Evolutionary conservation across 1,140 invertebrate genomes (phyloP), one percentile per base, ranked within the genome.

Genomic region (Drosophila gunungcola): DNA sequence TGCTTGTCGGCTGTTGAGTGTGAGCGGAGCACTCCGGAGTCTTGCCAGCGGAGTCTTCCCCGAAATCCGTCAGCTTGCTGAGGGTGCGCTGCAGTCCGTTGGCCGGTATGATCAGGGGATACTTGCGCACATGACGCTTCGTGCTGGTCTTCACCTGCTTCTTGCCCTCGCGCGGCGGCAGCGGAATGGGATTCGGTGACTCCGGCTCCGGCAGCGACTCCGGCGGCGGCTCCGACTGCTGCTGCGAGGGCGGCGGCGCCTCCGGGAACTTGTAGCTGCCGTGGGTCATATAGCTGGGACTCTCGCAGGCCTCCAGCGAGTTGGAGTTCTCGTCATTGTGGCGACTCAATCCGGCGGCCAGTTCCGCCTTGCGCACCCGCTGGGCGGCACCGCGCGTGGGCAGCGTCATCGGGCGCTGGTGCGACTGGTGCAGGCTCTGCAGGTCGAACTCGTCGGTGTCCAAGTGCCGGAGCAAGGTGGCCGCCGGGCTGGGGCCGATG

Each of bases 101-200:
- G 34, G 94, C 94, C 12, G 96, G 96, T 74, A 97, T 96, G 41
- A 97, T 95, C n/a, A 98, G 92, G 0, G 97, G 97, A 94, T 98
- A 96, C 91, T 97, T 98, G 45, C 97, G 93, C 56, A 97, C 96
- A 92, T 97, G 97, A 34, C 97, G 93, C 2, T 96, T 95, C 5
- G 93, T 94, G 64, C 94, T 94, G 2, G 94, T 94, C 58, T 94
- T 94, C 11, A 95, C 91, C 6, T 94, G 94, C 80, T 96, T 96
- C 29, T 95, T 95, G 49, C 96, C 94, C 83, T 98, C 96, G 74
- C 97, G 93, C 0, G 97, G 97, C 1, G 97, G 97, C 67, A 98
- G 90, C 1, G 97, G 97, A 68, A 97, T 95, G 2, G 95, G 95
- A 93, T 97, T 97, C 21, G 94, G 93, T 16, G 94, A 94, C 94